A percentile compares a stretch with the other conserved stretches of the same genome.
These are phyloP conservation scores for Agrotis puta DNA, from an alignment of 2,888 invertebrate species.

Conservation along the genomic window DNA sequence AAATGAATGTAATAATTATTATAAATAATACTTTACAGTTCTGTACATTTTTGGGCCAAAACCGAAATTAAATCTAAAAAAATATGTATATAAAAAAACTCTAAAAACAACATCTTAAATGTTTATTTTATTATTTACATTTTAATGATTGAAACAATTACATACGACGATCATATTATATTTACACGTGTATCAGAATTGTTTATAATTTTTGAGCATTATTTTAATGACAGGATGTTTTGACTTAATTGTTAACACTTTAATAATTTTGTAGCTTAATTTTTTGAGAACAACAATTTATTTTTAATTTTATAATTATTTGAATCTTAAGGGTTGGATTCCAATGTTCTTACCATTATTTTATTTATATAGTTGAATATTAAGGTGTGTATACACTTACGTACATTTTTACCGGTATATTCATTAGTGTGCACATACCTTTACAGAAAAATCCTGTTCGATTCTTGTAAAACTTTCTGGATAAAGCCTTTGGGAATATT, in stretches of 20 bases:
- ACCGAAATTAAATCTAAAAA: neutral
- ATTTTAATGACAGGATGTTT: slow-evolving; percentile 54
- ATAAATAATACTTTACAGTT: neutral
- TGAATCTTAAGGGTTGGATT: slow-evolving; percentile 35
- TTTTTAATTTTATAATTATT: slow-evolving; percentile 46
- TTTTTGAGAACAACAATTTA: slow-evolving; percentile 52
- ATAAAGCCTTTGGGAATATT: slow-evolving; percentile 15
- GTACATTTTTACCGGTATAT: neutral
- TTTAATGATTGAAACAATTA: slow-evolving; percentile 13
- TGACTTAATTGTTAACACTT: slow-evolving; percentile 40
- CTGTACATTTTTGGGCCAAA: neutral
- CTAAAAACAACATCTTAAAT: neutral
- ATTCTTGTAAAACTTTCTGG: slow-evolving; percentile 25
- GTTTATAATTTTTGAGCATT: slow-evolving; percentile 57
- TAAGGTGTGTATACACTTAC: slow-evolving; percentile 21
- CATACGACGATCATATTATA: slow-evolving; percentile 22
- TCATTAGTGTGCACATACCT: slow-evolving; percentile 20
- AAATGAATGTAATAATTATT: neutral
- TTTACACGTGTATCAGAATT: slow-evolving; percentile 51
- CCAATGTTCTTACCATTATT: slow-evolving; percentile 24
- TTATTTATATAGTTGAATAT: slow-evolving; percentile 18
- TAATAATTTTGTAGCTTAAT: slow-evolving; percentile 41
- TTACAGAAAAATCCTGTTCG: slow-evolving; percentile 33
- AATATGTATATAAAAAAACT: too few species aligned
- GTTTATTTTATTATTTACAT: slow-evolving; percentile 47